Base-by-base conservation (phyloP, 1,140 invertebrate species). In the Cotesia typhae region DNA sequence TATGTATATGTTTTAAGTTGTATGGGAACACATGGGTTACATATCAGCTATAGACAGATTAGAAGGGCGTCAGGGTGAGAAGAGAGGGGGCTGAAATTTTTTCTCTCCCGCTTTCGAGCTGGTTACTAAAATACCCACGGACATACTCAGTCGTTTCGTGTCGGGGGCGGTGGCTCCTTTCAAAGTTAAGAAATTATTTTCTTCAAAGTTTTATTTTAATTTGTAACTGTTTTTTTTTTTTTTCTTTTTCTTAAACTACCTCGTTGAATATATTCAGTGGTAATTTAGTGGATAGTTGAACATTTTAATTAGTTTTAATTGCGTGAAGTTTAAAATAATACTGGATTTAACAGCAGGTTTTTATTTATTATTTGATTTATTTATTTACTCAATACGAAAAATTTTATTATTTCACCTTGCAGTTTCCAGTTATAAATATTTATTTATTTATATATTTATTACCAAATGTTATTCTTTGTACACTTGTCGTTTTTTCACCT, bases 41-140 rank as follows among this genome's bases (percentile, higher is more conserved):
- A 28, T 28, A 28, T 28, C 41, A 47, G 6, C 6, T 6, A 47
- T 63, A 63, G 72, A 69, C 35, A 64, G 71, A 75, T 71, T 41
- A 72, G 71, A 67, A 71, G 70, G 65, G 71, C 67, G 66, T 75
- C 65, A 59, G 71, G 67, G 53, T 73, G 68, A 68, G 36, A 59
- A 53, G 57, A 20, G 57, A 20, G 20, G 17, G 57, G 17, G 14
- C 20, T 28, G 7, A 55, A 59, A 20, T 5, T 28, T 59, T 59
- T 59, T 59, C 57, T 20, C 17, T 7, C 4, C 3, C 17, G 53
- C 28, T 28, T 55, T 20, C 17, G 57, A 59, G 57, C 57, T 59
- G 57, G 57, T 20, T 59, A 59, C 57, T 9, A 59, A 59, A 59
- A 59, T 59, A 59, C 57, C 20, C 57, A 59, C 57, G 20, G 17